Percentiles rank a stretch among this genome's conserved stretches.
Conservation (phyloP, 1,140 invertebrate species). For the Trachelipus rathkii region DNA sequence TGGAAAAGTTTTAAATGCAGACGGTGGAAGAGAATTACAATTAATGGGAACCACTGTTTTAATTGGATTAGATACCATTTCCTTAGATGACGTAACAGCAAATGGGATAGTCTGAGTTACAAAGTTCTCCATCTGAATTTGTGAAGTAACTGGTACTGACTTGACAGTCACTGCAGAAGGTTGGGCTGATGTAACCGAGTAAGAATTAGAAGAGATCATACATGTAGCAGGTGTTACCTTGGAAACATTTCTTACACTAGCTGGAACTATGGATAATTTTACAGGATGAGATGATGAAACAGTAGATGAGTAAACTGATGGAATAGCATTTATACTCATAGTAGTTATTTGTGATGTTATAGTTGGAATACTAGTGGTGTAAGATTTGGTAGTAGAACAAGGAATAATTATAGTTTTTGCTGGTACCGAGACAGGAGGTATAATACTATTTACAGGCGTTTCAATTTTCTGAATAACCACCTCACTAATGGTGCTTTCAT, state of each 20-base stretch:
- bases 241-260: background rate
- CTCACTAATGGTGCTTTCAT: background rate
- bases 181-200: background rate
- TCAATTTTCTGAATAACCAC: background rate
- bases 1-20: background rate
- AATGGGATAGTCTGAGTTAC: background rate
- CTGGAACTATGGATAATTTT: background rate
- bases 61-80: background rate
- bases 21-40: background rate
- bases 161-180: background rate
- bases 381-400: background rate
- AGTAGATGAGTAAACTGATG: background rate
- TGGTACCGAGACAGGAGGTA: background rate
- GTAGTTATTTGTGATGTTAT: background rate
- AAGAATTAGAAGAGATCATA: background rate
- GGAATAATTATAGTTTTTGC: slow-evolving; percentile 1
- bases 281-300: background rate
- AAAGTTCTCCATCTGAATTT: background rate
- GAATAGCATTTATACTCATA: background rate
- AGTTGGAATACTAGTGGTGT: background rate
- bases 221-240: background rate
- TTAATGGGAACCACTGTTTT: background rate
- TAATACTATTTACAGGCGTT: background rate
- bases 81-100: background rate
- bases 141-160: background rate